Percentiles rank a stretch among this genome's conserved stretches.
Conservation (phyloP, 2,797 vertebrate species). For the Otolemur crassicaudatus region DNA sequence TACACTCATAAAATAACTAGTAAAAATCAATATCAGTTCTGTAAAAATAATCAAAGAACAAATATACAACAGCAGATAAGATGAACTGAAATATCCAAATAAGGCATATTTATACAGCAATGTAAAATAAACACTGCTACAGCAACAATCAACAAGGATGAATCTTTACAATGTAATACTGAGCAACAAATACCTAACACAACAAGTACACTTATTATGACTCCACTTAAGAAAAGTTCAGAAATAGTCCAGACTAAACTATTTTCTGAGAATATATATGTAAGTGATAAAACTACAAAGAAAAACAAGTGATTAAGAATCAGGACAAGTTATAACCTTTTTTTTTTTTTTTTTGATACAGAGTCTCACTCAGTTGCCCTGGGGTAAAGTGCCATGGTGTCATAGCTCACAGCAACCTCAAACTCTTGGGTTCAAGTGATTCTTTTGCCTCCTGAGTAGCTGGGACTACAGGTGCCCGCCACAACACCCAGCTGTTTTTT, state of each 20-base stretch:
- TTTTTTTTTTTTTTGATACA: too few relatives aligned
- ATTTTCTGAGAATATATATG: background rate
- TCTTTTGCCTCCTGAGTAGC: too few relatives aligned
- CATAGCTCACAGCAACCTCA: too few relatives aligned
- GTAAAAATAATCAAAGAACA: background rate
- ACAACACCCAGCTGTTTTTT: too few relatives aligned
- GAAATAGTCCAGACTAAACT: background rate
- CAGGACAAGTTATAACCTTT: background rate
- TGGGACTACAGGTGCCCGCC: too few relatives aligned
- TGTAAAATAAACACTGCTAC: background rate
- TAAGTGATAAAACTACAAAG: background rate
- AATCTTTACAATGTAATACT: background rate
- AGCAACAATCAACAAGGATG: background rate
- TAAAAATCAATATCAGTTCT: background rate
- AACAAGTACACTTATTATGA: background rate
- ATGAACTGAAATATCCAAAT: background rate
- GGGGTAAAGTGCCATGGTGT: too few relatives aligned
- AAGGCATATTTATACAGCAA: background rate
- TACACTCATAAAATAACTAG: background rate
- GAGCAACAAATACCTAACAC: background rate
- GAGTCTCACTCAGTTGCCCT: too few relatives aligned
- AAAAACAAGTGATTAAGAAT: background rate
- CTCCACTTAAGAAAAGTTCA: slow-evolving; percentile 14
- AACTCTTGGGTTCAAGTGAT: too few relatives aligned
- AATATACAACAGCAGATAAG: background rate